These are phyloP conservation scores for Phylloscopus trochilus DNA, from an alignment of 2,113 vertebrate genomes.

Conservation along the genomic window DNA sequence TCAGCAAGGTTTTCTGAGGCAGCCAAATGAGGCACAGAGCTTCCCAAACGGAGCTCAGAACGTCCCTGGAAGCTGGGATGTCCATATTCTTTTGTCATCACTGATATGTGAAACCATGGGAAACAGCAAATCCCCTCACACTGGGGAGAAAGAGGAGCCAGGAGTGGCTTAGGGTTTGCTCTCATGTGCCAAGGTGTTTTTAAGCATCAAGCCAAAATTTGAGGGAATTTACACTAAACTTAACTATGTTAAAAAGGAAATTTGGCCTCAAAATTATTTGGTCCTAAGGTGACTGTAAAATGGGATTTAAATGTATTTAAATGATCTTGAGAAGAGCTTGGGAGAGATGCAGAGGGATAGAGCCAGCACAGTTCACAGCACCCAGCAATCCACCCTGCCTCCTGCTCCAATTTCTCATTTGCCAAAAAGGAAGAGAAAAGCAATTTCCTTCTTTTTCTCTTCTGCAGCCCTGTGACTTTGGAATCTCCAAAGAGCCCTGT, in stretches of 20 bases:
- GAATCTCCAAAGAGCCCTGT: neutral
- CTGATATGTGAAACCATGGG: neutral
- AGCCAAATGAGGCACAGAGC: neutral
- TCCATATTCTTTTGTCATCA: neutral
- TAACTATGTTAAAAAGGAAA: conserved; percentile 14
- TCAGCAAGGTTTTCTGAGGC: neutral
- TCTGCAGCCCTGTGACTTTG: neutral
- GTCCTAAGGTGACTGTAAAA: conserved; percentile 10
- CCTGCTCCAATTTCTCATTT: neutral
- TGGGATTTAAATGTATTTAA: conserved; percentile 18
- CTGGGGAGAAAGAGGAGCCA: neutral
- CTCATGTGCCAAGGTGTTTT: conserved; percentile 29
- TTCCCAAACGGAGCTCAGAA: neutral
- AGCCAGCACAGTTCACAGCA: conserved; percentile 34
- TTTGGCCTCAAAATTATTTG: conserved; percentile 5
- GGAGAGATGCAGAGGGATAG: neutral
- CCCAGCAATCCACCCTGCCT: conserved; percentile 1
- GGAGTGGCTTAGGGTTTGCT: neutral
- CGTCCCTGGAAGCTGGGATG: neutral
- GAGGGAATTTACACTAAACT: conserved; percentile 7
- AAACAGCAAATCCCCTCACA: neutral
- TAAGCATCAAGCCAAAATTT: conserved; percentile 14
- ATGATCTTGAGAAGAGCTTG: neutral
- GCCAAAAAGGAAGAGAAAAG: conserved; percentile 19
- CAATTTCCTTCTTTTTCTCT: neutral